Conservation (phyloP, 2,797 vertebrate genomes). For the Kryptopterus vitreolus region DNA sequence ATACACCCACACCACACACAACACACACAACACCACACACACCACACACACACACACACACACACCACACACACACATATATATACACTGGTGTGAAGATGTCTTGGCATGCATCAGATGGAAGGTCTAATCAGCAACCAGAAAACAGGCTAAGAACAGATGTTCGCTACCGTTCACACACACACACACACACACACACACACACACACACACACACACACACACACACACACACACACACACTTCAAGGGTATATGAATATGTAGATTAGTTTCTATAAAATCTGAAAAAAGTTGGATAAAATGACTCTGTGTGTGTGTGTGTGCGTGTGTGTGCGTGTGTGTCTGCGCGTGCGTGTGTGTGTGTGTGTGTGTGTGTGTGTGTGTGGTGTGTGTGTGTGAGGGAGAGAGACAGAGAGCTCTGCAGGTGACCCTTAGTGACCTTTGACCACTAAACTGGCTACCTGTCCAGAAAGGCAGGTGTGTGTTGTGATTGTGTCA, state of each 20-base stretch:
- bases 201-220: slow-evolving; percentile 16
- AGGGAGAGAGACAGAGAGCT: not conserved
- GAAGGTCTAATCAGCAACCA: slow-evolving; percentile 44
- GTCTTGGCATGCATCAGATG: slow-evolving; percentile 36
- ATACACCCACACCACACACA: not conserved
- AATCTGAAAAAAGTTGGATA: not conserved
- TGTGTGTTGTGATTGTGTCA: slow-evolving; percentile 34
- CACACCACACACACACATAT: not conserved
- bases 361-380: not conserved
- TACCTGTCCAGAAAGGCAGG: slow-evolving; percentile 34
- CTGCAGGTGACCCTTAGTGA: slow-evolving; percentile 22
- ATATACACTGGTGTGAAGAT: slow-evolving; percentile 22
- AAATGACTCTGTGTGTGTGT: slow-evolving; percentile 1
- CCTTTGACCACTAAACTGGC: slow-evolving; percentile 35
- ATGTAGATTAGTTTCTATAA: not conserved
- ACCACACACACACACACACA: not conserved
- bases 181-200: slow-evolving; percentile 16
- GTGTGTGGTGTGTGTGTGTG: no score
- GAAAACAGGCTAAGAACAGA: slow-evolving; percentile 40
- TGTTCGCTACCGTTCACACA: slow-evolving; percentile 37
- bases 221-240: slow-evolving; percentile 14
- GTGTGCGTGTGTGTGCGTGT: no score
- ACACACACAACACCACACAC: slow-evolving; percentile 16
- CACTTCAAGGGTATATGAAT: not conserved
- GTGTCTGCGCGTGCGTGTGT: no score